A percentile compares a stretch with the other conserved stretches of the same genome.
Conservation (phyloP, 2,888 invertebrate species). For the Euclidia mi region DNA sequence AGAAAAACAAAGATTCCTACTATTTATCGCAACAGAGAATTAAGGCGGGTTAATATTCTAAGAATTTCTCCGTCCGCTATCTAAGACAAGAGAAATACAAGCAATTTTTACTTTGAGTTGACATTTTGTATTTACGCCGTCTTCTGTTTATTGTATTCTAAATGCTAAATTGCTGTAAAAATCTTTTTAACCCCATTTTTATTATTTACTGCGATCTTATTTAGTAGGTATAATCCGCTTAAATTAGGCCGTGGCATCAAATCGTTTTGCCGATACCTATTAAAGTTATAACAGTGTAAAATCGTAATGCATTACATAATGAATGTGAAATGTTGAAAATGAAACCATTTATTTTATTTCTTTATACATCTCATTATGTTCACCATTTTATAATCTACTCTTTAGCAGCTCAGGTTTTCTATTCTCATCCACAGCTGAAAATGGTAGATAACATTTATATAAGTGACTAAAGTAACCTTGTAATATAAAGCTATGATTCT, state of each 20-base stretch:
- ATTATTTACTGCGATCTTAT: constrained; percentile 42
- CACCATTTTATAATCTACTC: background rate
- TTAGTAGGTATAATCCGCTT: constrained; percentile 19
- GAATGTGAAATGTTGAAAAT: background rate
- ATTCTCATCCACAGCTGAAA: too few species aligned
- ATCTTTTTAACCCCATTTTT: constrained; percentile 37
- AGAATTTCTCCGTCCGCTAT: constrained; percentile 40
- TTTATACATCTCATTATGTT: background rate
- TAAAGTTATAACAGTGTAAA: background rate
- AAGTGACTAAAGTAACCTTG: too few species aligned
- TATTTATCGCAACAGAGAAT: constrained; percentile 52
- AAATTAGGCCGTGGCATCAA: constrained; percentile 1
- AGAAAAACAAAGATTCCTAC: constrained; percentile 48
- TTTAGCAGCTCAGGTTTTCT: too few species aligned
- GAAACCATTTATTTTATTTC: background rate
- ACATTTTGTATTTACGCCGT: constrained; percentile 51
- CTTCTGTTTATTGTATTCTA: constrained; percentile 52
- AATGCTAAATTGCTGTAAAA: constrained; percentile 51
- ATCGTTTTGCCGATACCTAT: background rate
- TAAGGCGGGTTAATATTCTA: constrained; percentile 39
- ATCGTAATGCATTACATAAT: background rate
- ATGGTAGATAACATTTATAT: too few species aligned
- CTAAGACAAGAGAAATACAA: constrained; percentile 52
- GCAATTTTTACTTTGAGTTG: constrained; percentile 53
- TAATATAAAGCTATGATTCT: too few species aligned